Evolutionary conservation across 2,113 vertebrate species (phyloP), one percentile per base, ranked within the genome.

Genomic region (Pelobates fuscus): DNA sequence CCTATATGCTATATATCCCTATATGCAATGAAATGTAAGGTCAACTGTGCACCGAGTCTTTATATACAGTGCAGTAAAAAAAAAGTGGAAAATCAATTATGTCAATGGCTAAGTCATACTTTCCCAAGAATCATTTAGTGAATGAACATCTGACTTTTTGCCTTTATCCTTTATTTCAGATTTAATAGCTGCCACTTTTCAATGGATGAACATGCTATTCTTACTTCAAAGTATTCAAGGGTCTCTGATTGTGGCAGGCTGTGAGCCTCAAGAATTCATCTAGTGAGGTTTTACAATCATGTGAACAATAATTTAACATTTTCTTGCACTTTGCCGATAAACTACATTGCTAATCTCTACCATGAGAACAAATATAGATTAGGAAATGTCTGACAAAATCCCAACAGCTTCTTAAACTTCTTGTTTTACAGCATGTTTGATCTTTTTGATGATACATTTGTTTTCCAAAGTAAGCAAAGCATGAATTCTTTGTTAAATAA

Each of bases 391-490:
- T 29, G 58, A 26, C 25, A 61, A 26, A 61, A 18, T 49, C 11
- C 7, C 37, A 46, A 68, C 24, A 54, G 66, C 27, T 21, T 20
- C 24, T 11, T 43, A 29, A 21, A 27, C 65, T 52, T 52, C 25
- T 82, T 72, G 77, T 43, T 79, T 82, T 87, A 84, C 81, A 82
- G 84, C 82, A 76, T 82, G 67, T 85, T 83, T 86, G 84, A 88
- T 84, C 82, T 81, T 81, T 81, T 86, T 82, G 43, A 29, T 77
- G 77, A 87, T 73, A 75, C 68, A 80, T 78, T 84, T 82, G 75
- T 85, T 86, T 87, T 82, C 78, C 82, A 89, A 86, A 86, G 81
- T 58, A 88, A 86, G 80, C 68, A 80, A 25, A 79, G 82, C 78
- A 82, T 64, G 65, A 73, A 62, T 21, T 83, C 78, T 84, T 67